These are phyloP conservation scores for Merodon equestris DNA, from an alignment of 2,888 invertebrate genomes.

Conservation along the genomic window DNA sequence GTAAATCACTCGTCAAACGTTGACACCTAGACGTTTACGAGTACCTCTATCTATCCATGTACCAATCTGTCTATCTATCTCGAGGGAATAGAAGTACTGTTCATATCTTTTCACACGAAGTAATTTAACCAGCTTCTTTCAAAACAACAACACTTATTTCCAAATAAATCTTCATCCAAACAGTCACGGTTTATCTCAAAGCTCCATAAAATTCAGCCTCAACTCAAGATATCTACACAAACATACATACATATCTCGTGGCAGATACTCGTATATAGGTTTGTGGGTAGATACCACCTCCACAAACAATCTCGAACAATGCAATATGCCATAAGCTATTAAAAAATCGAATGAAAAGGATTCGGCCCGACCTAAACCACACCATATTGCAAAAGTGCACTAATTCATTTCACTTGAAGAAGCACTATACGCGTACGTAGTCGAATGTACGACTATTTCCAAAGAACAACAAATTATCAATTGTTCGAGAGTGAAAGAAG, in stretches of 20 bases:
- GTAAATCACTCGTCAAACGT: slow-evolving; percentile 29
- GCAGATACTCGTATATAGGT: neutral
- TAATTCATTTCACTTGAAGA: slow-evolving; percentile 39
- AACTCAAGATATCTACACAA: too few species aligned
- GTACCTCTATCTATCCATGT: too few species aligned
- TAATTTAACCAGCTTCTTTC: too few species aligned
- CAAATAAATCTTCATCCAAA: slow-evolving; percentile 32
- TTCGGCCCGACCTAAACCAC: slow-evolving; percentile 26
- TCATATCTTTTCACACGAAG: neutral
- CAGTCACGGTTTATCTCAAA: slow-evolving; percentile 40
- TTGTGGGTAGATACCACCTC: slow-evolving; percentile 4
- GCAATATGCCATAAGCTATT: neutral
- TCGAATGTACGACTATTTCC: too few species aligned
- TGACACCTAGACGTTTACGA: slow-evolving; percentile 20
- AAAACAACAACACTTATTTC: slow-evolving; percentile 17
- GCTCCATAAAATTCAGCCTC: slow-evolving; percentile 11
- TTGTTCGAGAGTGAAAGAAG: slow-evolving; percentile 47
- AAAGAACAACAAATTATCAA: slow-evolving; percentile 68
- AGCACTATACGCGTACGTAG: slow-evolving; percentile 15
- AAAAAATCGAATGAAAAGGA: slow-evolving; percentile 14
- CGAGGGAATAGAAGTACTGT: neutral
- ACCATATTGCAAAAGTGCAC: slow-evolving; percentile 49
- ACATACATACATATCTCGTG: too few species aligned
- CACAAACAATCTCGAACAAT: slow-evolving; percentile 17
- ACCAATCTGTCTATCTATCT: too few species aligned